Evolutionary conservation across 2,797 vertebrate genomes (phyloP).

Genomic region (Lindbergichthys nudifrons): DNA sequence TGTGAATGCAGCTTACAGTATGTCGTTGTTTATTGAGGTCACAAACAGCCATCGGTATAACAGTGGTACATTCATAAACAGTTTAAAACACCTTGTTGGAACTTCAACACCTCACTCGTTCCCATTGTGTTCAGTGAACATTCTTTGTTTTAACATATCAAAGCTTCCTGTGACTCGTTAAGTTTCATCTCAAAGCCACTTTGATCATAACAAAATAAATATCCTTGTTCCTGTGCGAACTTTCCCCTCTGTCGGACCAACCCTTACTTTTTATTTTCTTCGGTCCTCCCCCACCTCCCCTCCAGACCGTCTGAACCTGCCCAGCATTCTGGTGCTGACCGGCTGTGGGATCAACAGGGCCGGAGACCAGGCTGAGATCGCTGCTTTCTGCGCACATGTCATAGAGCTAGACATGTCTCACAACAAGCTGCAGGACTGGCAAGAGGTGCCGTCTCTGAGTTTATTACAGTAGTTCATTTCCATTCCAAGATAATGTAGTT

Average conservation of each 20-base stretch:
- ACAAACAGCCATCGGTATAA: no score
- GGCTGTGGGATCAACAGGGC: constrained; percentile 94
- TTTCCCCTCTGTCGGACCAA: not conserved
- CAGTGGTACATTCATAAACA: no score
- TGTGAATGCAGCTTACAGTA: no score
- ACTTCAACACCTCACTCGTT: no score
- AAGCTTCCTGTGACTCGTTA: no score
- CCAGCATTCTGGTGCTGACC: constrained; percentile 93
- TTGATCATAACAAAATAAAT: not conserved
- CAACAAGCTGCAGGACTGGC: constrained; percentile 96
- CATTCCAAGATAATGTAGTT: not conserved
- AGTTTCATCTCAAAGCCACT: no score
- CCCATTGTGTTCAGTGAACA: no score
- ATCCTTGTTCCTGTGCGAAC: not conserved
- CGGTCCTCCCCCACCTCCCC: constrained; percentile 1
- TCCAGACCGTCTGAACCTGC: constrained; percentile 96
- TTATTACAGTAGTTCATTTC: not conserved
- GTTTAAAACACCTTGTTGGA: no score
- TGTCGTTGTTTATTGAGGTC: no score
- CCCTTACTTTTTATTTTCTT: not conserved
- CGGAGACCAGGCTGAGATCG: constrained; percentile 93
- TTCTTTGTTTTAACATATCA: no score
- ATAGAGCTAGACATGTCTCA: constrained; percentile 96
- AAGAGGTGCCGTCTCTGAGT: constrained; percentile 85
- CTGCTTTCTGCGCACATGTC: constrained; percentile 96